Base-by-base conservation (phyloP, 2,113 vertebrate species). In the Spea multiplicata region DNA sequence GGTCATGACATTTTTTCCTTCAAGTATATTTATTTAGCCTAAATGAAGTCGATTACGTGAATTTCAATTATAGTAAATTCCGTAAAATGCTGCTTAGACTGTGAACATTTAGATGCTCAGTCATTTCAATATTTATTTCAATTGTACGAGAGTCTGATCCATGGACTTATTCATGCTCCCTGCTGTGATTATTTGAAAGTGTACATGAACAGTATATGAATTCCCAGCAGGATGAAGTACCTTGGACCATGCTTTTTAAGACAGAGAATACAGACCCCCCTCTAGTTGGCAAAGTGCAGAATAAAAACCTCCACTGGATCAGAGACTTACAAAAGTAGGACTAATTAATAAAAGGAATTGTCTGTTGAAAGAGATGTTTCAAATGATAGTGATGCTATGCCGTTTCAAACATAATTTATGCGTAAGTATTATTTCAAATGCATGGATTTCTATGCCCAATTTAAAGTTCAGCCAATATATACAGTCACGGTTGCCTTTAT, bases 201-300 rank as follows among this genome's bases (percentile, higher is more conserved):
- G n/a, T 73, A 81, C 0, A 0, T 62, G 45, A 8, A 3, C 69
- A 66, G 69, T 49, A 59, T 13, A 82, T 4, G 82, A 3, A 65
- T 73, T 81, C 84, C 62, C 66, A 74, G 57, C 66, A 72, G 65
- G 61, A 6, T 74, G 76, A 47, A 78, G 64, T 46, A 68, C 66
- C 74, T 70, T 75, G 30, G 47, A 72, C 76, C 66, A 44, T 69
- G 81, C 64, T 82, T 80, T 80, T 71, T 55, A 75, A 79, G 66
- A 72, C 47, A 44, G 6, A 50, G 30, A 49, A 64, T 75, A 68
- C 75, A 80, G 73, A 65, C 48, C 79, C 46, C 70, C 62, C 77
- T 6, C 4, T 80, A 68, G 52, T 66, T 6, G 3, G 14, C 8
- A 16, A 69, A 59, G 16, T 44, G 69, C 53, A 84, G 75, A 80